Base-by-base conservation (phyloP, 1,140 invertebrate species). In the Acromyrmex charruanus region DNA sequence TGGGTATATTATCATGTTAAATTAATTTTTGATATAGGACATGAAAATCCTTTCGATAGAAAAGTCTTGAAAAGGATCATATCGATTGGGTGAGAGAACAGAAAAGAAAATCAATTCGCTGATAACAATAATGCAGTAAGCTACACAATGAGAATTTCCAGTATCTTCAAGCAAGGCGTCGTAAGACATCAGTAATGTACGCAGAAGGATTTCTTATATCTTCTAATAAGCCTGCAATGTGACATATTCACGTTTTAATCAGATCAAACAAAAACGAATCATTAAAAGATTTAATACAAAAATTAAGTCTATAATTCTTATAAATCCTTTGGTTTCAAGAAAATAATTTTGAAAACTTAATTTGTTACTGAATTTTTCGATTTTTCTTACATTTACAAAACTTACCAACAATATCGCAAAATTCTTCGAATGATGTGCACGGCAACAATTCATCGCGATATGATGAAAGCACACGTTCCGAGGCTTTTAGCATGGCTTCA, bases 381-480 rank as follows among this genome's bases (percentile, higher is more conserved):
- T 9, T 65, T 9, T 65, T 28, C 12, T 71, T 74, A 35, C 16
- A n/a, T 55, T 65, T 51, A 71, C 51, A 35, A 25, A 61, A 95
- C 95, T 95, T 94, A 97, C 97, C 97, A 92, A 97, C 96, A 88
- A 99, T 98, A 97, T 99, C 98, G 95, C 97, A 98, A 95, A 98
- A 98, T 95, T 99, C 98, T 21, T 96, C 96, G 94, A 99, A 98
- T 10, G 98, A 98, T 88, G 98, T 96, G 95, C 98, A 98, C 10
- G 98, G 98, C 89, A 99, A 95, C 88, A 99, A 96, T 94, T 99
- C 98, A 89, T 99, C 98, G 88, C 98, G 97, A 91, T 99, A 98
- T 4, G 96, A 96, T 16, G 96, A 95, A 66, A 99, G 96, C 61
- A 99, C 96, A 81, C 96, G 96, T 93, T 99, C 98, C 21, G 98